Evolutionary conservation across 2,797 vertebrate species (phyloP).

Genomic region (Channallabes apus): DNA sequence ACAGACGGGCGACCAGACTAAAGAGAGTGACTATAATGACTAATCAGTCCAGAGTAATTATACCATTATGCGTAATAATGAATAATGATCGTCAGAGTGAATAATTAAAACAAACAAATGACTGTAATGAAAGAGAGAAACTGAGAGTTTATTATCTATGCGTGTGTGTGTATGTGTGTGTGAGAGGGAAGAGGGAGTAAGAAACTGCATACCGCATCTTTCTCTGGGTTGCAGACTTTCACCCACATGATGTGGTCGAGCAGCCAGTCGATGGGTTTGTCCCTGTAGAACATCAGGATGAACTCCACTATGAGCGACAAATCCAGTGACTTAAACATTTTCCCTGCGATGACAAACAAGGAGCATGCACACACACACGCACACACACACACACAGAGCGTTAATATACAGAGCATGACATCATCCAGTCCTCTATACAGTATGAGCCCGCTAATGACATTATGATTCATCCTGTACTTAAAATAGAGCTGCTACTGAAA

Average conservation of each 20-base stretch:
- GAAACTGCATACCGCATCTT: slow-evolving; percentile 85
- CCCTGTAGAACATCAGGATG: slow-evolving; percentile 98
- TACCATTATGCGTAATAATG: slow-evolving; percentile 32
- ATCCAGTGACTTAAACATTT: slow-evolving; percentile 97
- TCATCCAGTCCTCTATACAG: slow-evolving; percentile 7
- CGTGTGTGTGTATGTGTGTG: not conserved
- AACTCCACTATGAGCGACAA: slow-evolving; percentile 97
- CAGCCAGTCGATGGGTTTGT: slow-evolving; percentile 99
- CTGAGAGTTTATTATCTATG: not conserved
- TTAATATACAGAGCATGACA: slow-evolving; percentile 9
- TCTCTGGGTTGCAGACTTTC: slow-evolving; percentile 98
- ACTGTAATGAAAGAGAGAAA: not conserved
- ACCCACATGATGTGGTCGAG: slow-evolving; percentile 99
- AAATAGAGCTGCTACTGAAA: slow-evolving; percentile 28
- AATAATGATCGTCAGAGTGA: slow-evolving; percentile 7
- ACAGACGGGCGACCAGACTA: slow-evolving; percentile 10
- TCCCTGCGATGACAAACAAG: slow-evolving; percentile 73
- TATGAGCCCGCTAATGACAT: not conserved
- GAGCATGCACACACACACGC: not conserved
- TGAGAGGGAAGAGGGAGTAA: not conserved
- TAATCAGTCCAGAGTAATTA: slow-evolving; percentile 33
- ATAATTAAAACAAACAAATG: slow-evolving; percentile 21
- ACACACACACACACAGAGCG: not conserved
- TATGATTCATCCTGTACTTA: slow-evolving; percentile 18
- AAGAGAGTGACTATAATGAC: slow-evolving; percentile 8